Base-by-base conservation (phyloP, 2,113 vertebrate genomes). In the Tragelaphus scriptus region DNA sequence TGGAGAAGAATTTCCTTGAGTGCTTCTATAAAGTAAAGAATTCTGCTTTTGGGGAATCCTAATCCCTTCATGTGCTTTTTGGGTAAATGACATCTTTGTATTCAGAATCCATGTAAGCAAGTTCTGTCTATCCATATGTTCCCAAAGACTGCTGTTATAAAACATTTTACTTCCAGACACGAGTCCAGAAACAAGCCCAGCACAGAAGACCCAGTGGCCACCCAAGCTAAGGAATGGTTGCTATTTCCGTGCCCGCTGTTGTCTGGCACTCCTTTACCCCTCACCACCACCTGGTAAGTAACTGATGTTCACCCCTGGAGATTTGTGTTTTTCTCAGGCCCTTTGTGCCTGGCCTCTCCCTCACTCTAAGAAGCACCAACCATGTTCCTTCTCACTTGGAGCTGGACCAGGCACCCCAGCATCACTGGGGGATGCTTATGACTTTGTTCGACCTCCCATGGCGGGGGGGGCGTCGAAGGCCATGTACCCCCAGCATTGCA, bases 401-500 rank as follows among this genome's bases (percentile, higher is more conserved):
- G 68, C n/a, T 28, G 65, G 6, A 11, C 47, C 65, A 21, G n/a
- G 65, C 19, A 55, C 44, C 47, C 13, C 55, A 7, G 55, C 95
- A 15, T 7, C 0, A 1, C 47, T 2, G 17, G 44, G 44, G 17
- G 75, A 16, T 23, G 77, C 49, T 7, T 25, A 28, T 1, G 16
- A 36, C 9, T 40, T 36, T n/a, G 51, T 7, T 30, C 0, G 2
- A 30, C 59, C 87, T 82, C 16, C 40, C 36, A 40, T 40, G 40
- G 40, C n/a, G 40, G 40, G 40, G 40, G 40, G 40, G 40, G 40
- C 4, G 40, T 40, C 40, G 4, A 47, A 32, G 40, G 58, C 9
- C 26, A 5, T 0, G 30, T 14, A 40, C 13, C 51, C 59, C 58
- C 25, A 25, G 6, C 0, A 2, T 19, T 28, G 8, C 21, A 10